A percentile compares a stretch with the other conserved stretches of the same genome.
phyloP scores from a whole-genome alignment of 2,888 invertebrate species.

The Magallana nippona region DNA sequence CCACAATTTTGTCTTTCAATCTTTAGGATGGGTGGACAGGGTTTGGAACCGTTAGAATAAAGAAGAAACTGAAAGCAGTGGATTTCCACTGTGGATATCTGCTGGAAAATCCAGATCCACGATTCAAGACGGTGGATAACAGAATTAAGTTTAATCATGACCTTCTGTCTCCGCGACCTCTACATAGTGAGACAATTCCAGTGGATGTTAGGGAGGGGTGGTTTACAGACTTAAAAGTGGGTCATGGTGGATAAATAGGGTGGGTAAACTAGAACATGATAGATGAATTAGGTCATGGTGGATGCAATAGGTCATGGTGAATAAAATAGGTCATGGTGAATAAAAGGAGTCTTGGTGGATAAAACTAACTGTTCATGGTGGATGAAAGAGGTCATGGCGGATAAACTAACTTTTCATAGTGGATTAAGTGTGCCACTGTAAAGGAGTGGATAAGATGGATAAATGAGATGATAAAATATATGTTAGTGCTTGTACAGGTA shows the following conservation, averaged over 20 bases:
- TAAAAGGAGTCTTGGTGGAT: too few species aligned
- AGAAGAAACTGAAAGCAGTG: slow-evolving; percentile 86
- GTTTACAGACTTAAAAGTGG: slow-evolving; percentile 18
- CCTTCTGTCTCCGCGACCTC: neutral
- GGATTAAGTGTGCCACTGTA: too few species aligned
- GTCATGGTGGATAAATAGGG: neutral
- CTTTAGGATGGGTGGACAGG: slow-evolving; percentile 74
- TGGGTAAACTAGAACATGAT: neutral
- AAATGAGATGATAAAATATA: too few species aligned
- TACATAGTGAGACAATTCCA: neutral
- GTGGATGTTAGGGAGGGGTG: neutral
- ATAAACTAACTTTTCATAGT: too few species aligned
- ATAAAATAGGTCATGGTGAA: too few species aligned
- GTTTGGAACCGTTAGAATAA: slow-evolving; percentile 65
- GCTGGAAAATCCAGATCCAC: slow-evolving; percentile 87
- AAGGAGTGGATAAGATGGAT: too few species aligned
- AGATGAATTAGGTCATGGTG: neutral
- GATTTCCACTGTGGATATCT: slow-evolving; percentile 85
- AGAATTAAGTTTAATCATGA: neutral
- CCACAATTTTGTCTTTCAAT: neutral
- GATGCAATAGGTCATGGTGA: too few species aligned
- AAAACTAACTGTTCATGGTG: too few species aligned
- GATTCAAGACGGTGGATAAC: neutral
- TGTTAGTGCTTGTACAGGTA: too few species aligned
- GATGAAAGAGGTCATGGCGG: too few species aligned